Percentiles rank a stretch among this genome's conserved stretches.
phyloP scores from a whole-genome alignment of 2,888 invertebrate genomes.

The Oxyscelio sp. region DNA sequence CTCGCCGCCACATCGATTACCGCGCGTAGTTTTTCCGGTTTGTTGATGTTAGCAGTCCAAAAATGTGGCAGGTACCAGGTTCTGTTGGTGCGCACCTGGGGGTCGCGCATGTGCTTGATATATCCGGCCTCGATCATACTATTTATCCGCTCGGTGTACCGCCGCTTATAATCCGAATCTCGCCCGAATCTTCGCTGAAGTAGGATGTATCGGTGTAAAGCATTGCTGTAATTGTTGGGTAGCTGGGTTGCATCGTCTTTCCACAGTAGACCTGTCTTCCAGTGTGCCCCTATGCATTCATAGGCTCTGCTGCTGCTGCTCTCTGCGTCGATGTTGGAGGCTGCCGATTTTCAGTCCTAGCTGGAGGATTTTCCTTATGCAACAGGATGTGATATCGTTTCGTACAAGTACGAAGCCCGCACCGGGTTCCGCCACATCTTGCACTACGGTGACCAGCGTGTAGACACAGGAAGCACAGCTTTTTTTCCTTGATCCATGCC shows the following conservation, averaged over 20 bases:
- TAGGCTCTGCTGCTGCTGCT: too few relatives aligned
- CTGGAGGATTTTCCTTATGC: too few relatives aligned
- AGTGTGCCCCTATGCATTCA: constrained; percentile 20
- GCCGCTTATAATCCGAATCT: background rate
- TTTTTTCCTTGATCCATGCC: too few relatives aligned
- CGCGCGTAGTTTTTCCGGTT: constrained; percentile 76
- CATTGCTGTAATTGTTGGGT: background rate
- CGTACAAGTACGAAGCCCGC: too few relatives aligned
- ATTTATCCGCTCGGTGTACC: background rate
- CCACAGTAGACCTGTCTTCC: constrained; percentile 46
- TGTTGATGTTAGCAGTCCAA: constrained; percentile 75
- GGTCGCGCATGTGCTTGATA: background rate
- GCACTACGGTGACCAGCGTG: too few relatives aligned
- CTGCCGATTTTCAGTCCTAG: too few relatives aligned
- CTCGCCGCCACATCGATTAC: constrained; percentile 80
- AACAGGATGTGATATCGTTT: too few relatives aligned
- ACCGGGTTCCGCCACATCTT: too few relatives aligned
- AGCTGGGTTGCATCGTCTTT: background rate
- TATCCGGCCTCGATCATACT: background rate
- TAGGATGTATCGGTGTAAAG: background rate
- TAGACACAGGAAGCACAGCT: too few relatives aligned
- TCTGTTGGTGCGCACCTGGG: background rate
- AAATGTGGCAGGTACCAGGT: constrained; percentile 58
- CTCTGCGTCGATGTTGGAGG: too few relatives aligned
- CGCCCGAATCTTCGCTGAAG: background rate